These are phyloP conservation scores for Zeus faber DNA, from an alignment of 2,113 vertebrate genomes.

Conservation along the genomic window DNA sequence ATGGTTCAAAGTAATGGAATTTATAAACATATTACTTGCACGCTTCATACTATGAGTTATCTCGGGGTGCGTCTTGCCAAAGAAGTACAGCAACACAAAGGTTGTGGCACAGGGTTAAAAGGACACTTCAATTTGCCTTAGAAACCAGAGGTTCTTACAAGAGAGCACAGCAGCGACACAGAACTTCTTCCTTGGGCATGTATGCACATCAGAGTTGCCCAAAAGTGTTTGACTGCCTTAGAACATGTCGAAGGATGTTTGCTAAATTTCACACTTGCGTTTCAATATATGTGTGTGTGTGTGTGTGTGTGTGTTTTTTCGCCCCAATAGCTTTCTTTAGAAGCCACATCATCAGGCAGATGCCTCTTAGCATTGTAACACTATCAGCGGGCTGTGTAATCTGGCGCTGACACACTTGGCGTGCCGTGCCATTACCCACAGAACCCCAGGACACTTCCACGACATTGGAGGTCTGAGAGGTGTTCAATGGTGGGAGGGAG, in stretches of 20 bases:
- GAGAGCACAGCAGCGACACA: too few species aligned
- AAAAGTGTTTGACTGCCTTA: slow-evolving; percentile 17
- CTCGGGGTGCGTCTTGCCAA: too few species aligned
- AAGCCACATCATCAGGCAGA: slow-evolving; percentile 51
- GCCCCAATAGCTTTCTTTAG: slow-evolving; percentile 25
- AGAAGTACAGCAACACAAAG: too few species aligned
- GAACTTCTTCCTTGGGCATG: not conserved
- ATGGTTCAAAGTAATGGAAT: too few species aligned
- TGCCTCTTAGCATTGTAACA: slow-evolving; percentile 43
- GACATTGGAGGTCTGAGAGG: slow-evolving; percentile 40
- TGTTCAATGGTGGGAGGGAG: slow-evolving; percentile 43
- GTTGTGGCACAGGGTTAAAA: too few species aligned
- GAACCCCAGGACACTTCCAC: slow-evolving; percentile 36
- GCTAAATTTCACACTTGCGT: slow-evolving; percentile 30
- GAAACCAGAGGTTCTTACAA: too few species aligned
- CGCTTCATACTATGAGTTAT: too few species aligned
- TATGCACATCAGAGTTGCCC: slow-evolving; percentile 1
- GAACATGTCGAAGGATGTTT: slow-evolving; percentile 10
- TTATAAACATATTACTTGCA: too few species aligned
- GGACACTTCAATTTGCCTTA: too few species aligned
- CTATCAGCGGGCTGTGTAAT: slow-evolving; percentile 57
- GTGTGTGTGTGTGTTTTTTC: slow-evolving; percentile 4
- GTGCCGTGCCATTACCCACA: slow-evolving; percentile 36
- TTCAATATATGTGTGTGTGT: slow-evolving; percentile 28
- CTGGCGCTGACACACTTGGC: slow-evolving; percentile 46